Conservation (phyloP, 2,888 invertebrate genomes). For the Callyntrura guangdongensis region DNA sequence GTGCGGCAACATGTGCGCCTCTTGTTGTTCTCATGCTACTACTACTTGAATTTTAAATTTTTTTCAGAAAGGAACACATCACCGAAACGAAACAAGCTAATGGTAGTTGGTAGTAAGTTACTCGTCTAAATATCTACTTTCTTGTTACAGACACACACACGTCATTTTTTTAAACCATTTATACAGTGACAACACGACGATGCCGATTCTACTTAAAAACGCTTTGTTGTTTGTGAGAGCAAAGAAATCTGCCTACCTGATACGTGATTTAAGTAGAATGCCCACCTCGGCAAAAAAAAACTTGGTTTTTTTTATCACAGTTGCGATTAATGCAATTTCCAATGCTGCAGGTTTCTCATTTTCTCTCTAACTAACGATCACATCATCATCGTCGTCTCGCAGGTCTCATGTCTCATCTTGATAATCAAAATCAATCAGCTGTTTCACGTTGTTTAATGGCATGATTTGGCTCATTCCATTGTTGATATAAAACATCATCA, state of each 20-base stretch:
- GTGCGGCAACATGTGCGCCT: neutral
- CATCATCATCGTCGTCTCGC: neutral
- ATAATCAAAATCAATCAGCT: constrained; percentile 47
- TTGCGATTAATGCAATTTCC: constrained; percentile 10
- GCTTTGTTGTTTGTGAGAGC: neutral
- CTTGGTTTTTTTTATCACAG: too few relatives aligned
- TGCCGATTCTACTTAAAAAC: neutral
- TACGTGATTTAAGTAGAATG: too few relatives aligned
- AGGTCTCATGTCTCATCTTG: constrained; percentile 18
- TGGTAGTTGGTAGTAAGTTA: too few relatives aligned
- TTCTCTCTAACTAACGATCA: neutral
- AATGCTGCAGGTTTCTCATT: constrained; percentile 14
- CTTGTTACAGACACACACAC: neutral
- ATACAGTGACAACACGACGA: neutral
- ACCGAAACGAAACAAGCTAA: too few relatives aligned
- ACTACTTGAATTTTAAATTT: neutral
- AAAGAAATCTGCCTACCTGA: too few relatives aligned
- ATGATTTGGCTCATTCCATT: constrained; percentile 44
- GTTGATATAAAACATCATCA: constrained; percentile 34
- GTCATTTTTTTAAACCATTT: neutral
- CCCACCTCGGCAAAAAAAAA: too few relatives aligned
- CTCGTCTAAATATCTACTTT: neutral
- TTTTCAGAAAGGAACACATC: too few relatives aligned
- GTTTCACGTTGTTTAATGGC: constrained; percentile 18
- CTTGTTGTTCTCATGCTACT: neutral